Base-by-base conservation (phyloP, 2,797 vertebrate genomes). In the Sternarchorhynchus goeldii region DNA sequence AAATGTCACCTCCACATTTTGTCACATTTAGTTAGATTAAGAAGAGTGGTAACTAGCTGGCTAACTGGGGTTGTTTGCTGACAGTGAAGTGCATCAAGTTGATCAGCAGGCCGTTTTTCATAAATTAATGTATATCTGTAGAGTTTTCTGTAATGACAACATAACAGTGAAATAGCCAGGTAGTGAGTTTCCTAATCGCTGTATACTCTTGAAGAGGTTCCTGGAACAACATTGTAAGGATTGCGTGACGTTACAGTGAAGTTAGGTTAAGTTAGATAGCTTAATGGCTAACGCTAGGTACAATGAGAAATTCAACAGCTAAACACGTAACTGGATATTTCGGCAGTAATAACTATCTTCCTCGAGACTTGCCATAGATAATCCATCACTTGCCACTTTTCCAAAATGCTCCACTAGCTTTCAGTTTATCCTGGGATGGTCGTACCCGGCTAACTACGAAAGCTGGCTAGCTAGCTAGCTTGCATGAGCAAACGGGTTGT, bases 41-140 rank as follows among this genome's bases (percentile, higher is more conserved):
- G 2, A 1, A 63, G 17, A 16, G 4, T 21, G 0, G 7, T 12
- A 59, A 21, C 21, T 59, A 59, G 21, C 2, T 10, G 21, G 21
- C 57, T 58, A 5, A 34, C n/a, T 21, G 5, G 3, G 0, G 20
- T 16, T 45, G 63, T 20, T 21, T n/a, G n/a, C 20, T 34, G 17
- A 63, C 60, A 36, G 63, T 5, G 36, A 67, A 67, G 20, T 16
- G 65, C 65, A 66, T 45, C 20, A 67, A 66, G 64, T 66, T 66
- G 36, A 36, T 66, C 64, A 21, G n/a, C 21, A 34, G 29, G 63
- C 36, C 32, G 16, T 18, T 57, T n/a, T n/a, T 17, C 2, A n/a
- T 4, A 6, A 18, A 57, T 3, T 18, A 57, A 57, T n/a, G 56
- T 2, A 57, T 17, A 20, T 6, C 16, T 57, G 56, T n/a, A n/a